Conservation (phyloP, 2,113 vertebrate species). For the Siniperca knerii region DNA sequence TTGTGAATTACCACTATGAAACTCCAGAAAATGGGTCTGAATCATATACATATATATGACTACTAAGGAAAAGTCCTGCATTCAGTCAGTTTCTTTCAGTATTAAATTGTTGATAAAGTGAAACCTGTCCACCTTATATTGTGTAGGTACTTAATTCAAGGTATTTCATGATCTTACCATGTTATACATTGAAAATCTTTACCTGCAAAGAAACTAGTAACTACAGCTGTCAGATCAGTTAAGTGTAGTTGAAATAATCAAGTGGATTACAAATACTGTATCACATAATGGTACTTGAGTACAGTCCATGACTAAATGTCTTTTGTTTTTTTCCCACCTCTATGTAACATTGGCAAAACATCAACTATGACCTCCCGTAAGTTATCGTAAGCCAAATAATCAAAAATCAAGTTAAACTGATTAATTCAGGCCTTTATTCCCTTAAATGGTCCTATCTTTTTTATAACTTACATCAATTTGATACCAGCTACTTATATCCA, state of each 20-base stretch:
- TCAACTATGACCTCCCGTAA: not conserved
- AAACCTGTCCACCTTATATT: not conserved
- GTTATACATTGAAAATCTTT: not conserved
- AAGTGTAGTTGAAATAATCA: not conserved
- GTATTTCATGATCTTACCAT: not conserved
- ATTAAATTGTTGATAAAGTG: not conserved
- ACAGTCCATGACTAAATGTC: not conserved
- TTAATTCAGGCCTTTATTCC: not conserved
- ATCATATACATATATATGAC: no score
- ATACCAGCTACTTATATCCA: conserved; percentile 12
- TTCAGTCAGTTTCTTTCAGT: not conserved
- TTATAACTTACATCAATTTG: not conserved
- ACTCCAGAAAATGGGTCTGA: not conserved
- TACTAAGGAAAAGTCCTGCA: not conserved
- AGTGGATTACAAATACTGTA: not conserved
- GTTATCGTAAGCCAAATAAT: not conserved
- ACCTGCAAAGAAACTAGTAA: not conserved
- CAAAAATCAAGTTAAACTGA: not conserved
- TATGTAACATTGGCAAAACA: not conserved
- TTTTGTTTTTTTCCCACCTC: not conserved
- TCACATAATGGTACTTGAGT: not conserved
- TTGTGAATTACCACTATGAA: not conserved
- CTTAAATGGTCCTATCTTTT: not conserved
- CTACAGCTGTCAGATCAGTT: not conserved
- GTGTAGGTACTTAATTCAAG: not conserved